A percentile compares a stretch with the other conserved stretches of the same genome.
phyloP scores from a whole-genome alignment of 1,140 invertebrate species.

The Ceratoteleas bidentatus region DNA sequence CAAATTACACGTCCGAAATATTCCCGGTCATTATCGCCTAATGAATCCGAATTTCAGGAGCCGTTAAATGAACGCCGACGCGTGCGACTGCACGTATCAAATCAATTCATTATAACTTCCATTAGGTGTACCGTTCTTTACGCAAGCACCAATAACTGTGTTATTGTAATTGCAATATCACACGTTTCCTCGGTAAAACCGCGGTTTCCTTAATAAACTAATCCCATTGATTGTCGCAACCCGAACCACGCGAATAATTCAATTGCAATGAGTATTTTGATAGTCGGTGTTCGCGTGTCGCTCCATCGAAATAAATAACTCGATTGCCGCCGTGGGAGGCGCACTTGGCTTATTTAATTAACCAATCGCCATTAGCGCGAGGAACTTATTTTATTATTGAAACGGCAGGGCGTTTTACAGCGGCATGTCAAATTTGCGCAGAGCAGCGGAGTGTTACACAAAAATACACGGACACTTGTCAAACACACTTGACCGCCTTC shows the following conservation, averaged over 20 bases:
- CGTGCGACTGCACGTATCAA: not conserved
- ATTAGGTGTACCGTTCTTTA: not conserved
- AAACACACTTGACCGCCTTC: slow-evolving; percentile 33
- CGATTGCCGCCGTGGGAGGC: not conserved
- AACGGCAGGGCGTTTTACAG: slow-evolving; percentile 24
- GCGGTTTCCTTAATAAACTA: slow-evolving; percentile 31
- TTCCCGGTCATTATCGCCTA: not conserved
- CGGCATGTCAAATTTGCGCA: slow-evolving; percentile 23
- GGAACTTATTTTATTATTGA: slow-evolving; percentile 11
- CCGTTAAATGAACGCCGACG: not conserved
- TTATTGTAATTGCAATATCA: slow-evolving; percentile 28
- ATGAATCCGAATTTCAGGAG: not conserved
- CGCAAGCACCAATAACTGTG: slow-evolving; percentile 14
- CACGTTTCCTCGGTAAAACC: slow-evolving; percentile 20
- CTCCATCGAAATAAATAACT: slow-evolving; percentile 36
- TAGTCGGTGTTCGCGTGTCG: slow-evolving; percentile 19
- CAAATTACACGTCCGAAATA: not conserved
- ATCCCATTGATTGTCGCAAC: slow-evolving; percentile 20
- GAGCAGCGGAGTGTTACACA: slow-evolving; percentile 32
- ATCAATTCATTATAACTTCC: slow-evolving; percentile 5
- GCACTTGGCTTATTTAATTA: slow-evolving; percentile 25
- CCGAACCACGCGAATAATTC: slow-evolving; percentile 32
- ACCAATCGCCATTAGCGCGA: slow-evolving; percentile 19
- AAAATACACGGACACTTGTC: slow-evolving; percentile 23
- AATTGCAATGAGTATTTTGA: slow-evolving; percentile 27